Percentiles rank a stretch among this genome's conserved stretches.
Evolutionary conservation across 1,140 invertebrate species (phyloP).

Genomic region (Andrena cerasifolii): DNA sequence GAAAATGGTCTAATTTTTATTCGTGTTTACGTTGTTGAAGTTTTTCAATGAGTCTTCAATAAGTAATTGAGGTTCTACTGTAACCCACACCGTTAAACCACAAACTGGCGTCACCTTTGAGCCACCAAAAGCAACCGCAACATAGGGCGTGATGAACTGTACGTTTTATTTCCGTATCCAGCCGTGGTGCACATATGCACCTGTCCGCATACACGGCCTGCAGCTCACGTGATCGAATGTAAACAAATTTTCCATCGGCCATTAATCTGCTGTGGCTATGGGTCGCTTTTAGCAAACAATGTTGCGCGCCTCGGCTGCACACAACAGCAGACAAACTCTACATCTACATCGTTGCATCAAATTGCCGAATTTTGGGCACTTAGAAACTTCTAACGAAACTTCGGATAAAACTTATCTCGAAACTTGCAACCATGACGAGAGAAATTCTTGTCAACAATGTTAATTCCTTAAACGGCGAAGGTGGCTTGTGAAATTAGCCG

Average conservation of each 20-base stretch:
- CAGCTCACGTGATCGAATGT: constrained; percentile 28
- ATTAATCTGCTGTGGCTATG: constrained; percentile 36
- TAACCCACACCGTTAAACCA: too few species aligned
- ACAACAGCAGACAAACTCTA: neutral
- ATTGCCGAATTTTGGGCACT: neutral
- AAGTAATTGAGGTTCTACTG: constrained; percentile 2
- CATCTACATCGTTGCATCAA: constrained; percentile 3
- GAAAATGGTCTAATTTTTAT: too few species aligned
- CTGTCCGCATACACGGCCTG: neutral
- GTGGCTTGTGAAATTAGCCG: neutral
- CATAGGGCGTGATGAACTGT: neutral
- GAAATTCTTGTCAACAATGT: neutral
- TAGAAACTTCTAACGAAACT: constrained; percentile 10
- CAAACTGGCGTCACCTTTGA: neutral
- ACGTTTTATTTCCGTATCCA: neutral
- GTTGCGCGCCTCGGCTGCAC: neutral
- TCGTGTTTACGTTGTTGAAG: too few species aligned
- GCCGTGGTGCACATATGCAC: neutral
- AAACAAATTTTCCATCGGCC: constrained; percentile 56
- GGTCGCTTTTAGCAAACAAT: constrained; percentile 28
- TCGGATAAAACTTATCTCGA: neutral
- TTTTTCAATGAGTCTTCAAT: too few species aligned
- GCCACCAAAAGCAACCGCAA: neutral
- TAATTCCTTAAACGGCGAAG: neutral
- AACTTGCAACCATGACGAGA: neutral